Conservation (phyloP, 92 coral and sea anemone genomes). For the Siderastrea radians region DNA sequence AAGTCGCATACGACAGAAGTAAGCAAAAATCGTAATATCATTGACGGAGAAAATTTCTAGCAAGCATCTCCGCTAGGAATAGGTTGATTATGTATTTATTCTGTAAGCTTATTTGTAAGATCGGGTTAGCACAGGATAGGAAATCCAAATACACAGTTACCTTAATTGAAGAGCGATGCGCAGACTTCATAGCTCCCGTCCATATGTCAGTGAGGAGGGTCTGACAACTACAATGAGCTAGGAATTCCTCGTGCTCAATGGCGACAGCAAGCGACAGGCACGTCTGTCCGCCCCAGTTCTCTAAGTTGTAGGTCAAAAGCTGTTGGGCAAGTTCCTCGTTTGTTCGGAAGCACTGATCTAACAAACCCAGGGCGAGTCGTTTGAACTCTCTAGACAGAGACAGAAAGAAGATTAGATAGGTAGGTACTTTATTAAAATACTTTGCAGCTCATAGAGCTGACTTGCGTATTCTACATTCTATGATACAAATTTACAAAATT, state of each 20-base stretch:
- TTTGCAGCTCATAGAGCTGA: no score
- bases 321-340: slow-evolving; percentile 82
- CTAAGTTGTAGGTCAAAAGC: slow-evolving; percentile 80
- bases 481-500: no score
- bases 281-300: slow-evolving; percentile 85
- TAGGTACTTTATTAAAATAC: no score
- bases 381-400: slow-evolving; percentile 76
- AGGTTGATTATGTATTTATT: no score
- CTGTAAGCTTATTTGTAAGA: background rate
- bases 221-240: slow-evolving; percentile 88
- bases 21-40: no score
- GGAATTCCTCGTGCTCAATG: slow-evolving; percentile 83
- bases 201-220: slow-evolving; percentile 90
- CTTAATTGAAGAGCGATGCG: slow-evolving; percentile 71
- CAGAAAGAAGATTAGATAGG: background rate
- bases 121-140: no score
- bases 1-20: no score
- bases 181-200: slow-evolving; percentile 88
- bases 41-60: no score
- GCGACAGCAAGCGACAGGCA: slow-evolving; percentile 84
- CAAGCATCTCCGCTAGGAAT: no score
- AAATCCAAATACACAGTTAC: slow-evolving; percentile 8
- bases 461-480: no score
- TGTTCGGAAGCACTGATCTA: slow-evolving; percentile 83
- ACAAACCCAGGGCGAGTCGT: slow-evolving; percentile 76